Evolutionary conservation across 2,888 invertebrate genomes (phyloP).

Genomic region (Aphidius colemani): DNA sequence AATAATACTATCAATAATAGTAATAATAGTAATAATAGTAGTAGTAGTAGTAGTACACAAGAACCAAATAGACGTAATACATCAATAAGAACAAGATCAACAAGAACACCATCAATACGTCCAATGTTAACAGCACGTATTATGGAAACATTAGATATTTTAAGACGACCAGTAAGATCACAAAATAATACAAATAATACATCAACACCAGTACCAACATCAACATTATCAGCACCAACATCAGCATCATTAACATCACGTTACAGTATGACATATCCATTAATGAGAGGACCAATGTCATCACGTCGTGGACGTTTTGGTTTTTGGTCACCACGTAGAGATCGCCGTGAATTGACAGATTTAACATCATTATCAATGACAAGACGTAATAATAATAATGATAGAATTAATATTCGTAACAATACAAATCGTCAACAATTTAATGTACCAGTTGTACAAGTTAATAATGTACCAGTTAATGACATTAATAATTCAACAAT

Average conservation of each 20-base stretch:
- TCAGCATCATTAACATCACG: background rate
- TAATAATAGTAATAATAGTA: too few relatives aligned
- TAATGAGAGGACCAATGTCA: slow-evolving; percentile 21
- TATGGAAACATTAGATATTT: background rate
- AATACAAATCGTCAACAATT: slow-evolving; percentile 34
- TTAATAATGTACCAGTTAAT: slow-evolving; percentile 66
- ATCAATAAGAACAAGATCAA: too few relatives aligned
- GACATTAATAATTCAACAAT: slow-evolving; percentile 44
- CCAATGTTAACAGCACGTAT: too few relatives aligned
- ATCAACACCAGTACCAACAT: too few relatives aligned
- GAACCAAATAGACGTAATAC: too few relatives aligned
- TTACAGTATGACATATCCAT: slow-evolving; percentile 6
- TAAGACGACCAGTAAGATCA: slow-evolving; percentile 4
- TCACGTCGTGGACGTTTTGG: slow-evolving; percentile 26
- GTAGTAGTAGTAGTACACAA: too few relatives aligned
- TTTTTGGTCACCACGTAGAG: slow-evolving; percentile 29
- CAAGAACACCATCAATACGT: too few relatives aligned
- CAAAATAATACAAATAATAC: too few relatives aligned
- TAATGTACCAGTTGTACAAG: slow-evolving; percentile 65
- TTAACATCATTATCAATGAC: slow-evolving; percentile 18
- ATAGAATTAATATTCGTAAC: background rate
- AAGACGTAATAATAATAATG: background rate
- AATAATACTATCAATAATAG: background rate
- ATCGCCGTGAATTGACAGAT: slow-evolving; percentile 27
- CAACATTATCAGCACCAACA: too few relatives aligned